Evolutionary conservation across 2,888 invertebrate genomes (phyloP), one percentile per base, ranked within the genome.

Genomic region (Phyto melanocephala): DNA sequence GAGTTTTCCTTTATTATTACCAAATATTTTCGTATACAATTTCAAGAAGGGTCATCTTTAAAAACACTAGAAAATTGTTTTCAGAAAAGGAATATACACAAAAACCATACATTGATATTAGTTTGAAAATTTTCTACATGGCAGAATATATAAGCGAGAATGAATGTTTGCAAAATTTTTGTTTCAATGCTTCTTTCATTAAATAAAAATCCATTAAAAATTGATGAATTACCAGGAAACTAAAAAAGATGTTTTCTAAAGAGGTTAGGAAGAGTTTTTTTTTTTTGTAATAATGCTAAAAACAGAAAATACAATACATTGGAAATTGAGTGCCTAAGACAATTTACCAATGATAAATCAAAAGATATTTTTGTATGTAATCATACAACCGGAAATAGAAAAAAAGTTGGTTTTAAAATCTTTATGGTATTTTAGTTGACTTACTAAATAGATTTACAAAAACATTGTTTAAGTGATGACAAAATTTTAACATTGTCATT

Each of bases 171-270:
- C 35, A 52, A 37, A 28, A 37, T 22, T n/a, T 37, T 35, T 60
- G 60, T 45, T 54, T 70, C 68, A 77, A 8, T 77, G 76, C 76
- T 52, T 68, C 68, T 68, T 76, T 70, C 50, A 70, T 76, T 67
- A 68, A 74, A 75, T 65, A 20, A 54, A 75, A 75, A 65, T 56
- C 56, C 65, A 75, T 75, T 75, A 65, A 75, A 68, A 62, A 68
- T 68, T 68, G 76, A 76, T 50, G 50, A 67, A 50, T 60, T 50
- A 60, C 37, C 40, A 37, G 20, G 28, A 42, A 45, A 45, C 22
- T 11, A n/a, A 47, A 15, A 42, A n/a, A 20, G 20, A 50, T 17
- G 11, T 11, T 6, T 15, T 20, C 1, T 28, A 24, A 42, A 68
- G 52, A 58, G 20, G 42, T 68, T 52, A 76, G 42, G 28, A 62